Evolutionary conservation across 53 echinoderm and acorn worm species (phyloP).

Genomic region (Henricia sp.): DNA sequence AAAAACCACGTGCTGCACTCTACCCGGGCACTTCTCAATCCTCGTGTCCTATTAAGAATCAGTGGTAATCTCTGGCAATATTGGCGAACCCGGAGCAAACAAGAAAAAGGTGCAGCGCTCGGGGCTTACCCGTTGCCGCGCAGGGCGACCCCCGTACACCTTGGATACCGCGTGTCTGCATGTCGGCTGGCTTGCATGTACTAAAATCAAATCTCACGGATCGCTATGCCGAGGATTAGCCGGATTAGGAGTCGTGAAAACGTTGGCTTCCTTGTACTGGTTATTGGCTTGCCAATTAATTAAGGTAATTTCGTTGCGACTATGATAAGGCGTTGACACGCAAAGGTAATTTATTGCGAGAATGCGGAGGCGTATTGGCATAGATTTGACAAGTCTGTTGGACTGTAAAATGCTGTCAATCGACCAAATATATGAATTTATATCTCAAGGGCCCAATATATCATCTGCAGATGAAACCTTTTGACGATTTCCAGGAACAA

Average conservation of each 20-base stretch:
- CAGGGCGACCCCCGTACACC: background rate
- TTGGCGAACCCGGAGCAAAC: background rate
- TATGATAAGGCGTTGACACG: background rate
- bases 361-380: too few species aligned
- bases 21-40: too few species aligned
- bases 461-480: too few species aligned
- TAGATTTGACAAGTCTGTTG: too few species aligned
- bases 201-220: too few species aligned
- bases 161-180: too few species aligned
- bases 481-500: too few species aligned
- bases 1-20: too few species aligned
- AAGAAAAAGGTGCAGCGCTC: background rate
- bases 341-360: background rate
- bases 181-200: too few species aligned
- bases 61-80: background rate
- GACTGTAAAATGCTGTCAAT: too few species aligned
- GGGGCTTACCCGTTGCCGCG: background rate
- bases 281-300: slow-evolving; percentile 1
- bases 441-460: too few species aligned
- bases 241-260: background rate
- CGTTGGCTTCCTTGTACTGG: background rate
- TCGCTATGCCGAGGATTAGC: background rate
- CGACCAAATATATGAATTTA: too few species aligned
- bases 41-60: background rate
- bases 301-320: background rate